A percentile compares a stretch with the other conserved stretches of the same genome.
These are phyloP conservation scores for Notodonta ziczac DNA, from an alignment of 2,888 invertebrate genomes.

Conservation along the genomic window DNA sequence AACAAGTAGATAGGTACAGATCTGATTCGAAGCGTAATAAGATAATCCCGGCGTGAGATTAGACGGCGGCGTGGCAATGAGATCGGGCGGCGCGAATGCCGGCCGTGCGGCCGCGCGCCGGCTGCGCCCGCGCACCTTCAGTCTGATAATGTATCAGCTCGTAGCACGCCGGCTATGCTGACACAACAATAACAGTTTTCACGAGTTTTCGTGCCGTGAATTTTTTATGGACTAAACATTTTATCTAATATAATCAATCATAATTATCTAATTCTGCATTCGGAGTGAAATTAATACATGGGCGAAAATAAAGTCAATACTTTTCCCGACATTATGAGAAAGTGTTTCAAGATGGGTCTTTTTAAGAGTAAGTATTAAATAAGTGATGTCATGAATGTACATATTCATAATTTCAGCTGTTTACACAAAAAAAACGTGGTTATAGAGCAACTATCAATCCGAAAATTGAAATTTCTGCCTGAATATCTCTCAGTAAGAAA, in stretches of 20 bases:
- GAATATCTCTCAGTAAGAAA: no score
- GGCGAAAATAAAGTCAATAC: conserved; percentile 63
- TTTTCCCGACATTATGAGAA: conserved; percentile 73
- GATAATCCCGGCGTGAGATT: conserved; percentile 44
- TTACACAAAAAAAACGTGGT: no score
- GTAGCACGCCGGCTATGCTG: conserved; percentile 66
- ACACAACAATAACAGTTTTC: conserved; percentile 43
- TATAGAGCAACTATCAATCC: no score
- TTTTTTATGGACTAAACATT: conserved; percentile 17
- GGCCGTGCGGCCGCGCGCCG: conserved; percentile 30
- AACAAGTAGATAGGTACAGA: conserved; percentile 21
- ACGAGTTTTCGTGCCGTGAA: conserved; percentile 37
- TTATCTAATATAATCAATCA: conserved; percentile 10
- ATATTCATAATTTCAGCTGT: no score
- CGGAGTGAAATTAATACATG: conserved; percentile 51
- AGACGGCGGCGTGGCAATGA: conserved; percentile 71
- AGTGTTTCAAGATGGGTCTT: conserved; percentile 80
- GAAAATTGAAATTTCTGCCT: no score
- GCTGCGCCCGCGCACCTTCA: conserved; percentile 50
- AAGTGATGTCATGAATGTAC: no score
- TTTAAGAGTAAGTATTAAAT: conserved; percentile 75
- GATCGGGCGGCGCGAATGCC: conserved; percentile 47
- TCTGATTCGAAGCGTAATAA: conserved; percentile 28
- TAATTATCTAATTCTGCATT: conserved; percentile 11
- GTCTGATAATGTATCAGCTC: conserved; percentile 65